Evolutionary conservation across 2,888 invertebrate species (phyloP), one percentile per base, ranked within the genome.

Genomic region (Spisula solida): DNA sequence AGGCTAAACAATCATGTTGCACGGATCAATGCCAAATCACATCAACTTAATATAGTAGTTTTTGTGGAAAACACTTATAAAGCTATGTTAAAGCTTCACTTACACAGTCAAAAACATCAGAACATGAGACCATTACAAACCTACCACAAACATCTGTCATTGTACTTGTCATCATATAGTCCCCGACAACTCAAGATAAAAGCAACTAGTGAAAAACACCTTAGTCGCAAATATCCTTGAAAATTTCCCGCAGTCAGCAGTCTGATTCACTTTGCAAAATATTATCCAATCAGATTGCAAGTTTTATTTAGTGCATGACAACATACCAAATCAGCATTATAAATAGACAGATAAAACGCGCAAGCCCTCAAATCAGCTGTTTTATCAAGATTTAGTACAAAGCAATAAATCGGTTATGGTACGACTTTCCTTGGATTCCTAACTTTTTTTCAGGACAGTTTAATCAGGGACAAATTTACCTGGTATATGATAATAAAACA

Each of bases 161-260:
- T 66, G 25, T 25, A 60, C 25, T 60, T 60, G 60, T n/a, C 60
- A 60, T 1, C 20, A 25, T 8, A 66, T 6, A 66, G 8, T 41
- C 41, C 60, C 20, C 10, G 60, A 8, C 25, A 10, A 5, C 60
- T 66, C 25, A 66, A 66, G 60, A 66, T 66, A 66, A 66, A 66
- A 25, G 60, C 60, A n/a, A 60, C 6, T n/a, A n/a, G 60, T 70
- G 31, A 70, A 31, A 70, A 70, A 70, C 70, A 29, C n/a, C 75
- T 34, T 16, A 75, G 18, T 75, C 18, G 29, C 75, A 34, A 75
- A 75, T 10, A 75, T 31, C 75, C 34, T 16, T 31, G 75, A 29
- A 75, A 75, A 34, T 34, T 75, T 75, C 31, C 75, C 31, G 75
- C 75, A 75, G 75, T 75, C 75, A 75, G 75, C 75, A 75, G 29